A percentile compares a stretch with the other conserved stretches of the same genome.
phyloP scores from a whole-genome alignment of 2,888 invertebrate species.

The Phortica magna region DNA sequence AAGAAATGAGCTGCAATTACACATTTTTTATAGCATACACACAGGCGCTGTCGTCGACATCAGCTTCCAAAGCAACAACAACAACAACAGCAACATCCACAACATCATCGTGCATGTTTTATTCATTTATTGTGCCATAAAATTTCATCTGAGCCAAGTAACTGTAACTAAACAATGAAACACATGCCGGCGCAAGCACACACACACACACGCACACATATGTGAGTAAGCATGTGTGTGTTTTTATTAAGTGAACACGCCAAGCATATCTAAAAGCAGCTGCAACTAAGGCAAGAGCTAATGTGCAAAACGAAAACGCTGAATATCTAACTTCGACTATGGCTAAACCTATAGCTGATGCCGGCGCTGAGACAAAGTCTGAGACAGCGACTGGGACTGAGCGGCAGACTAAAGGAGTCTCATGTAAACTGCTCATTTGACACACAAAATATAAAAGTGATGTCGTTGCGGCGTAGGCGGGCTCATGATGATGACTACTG shows the following conservation, averaged over 20 bases:
- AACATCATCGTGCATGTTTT: conserved; percentile 16
- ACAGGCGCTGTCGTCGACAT: neutral
- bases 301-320: too few species aligned
- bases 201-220: neutral
- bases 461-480: too few species aligned
- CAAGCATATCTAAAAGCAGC: conserved; percentile 12
- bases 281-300: neutral
- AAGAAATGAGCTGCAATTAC: conserved; percentile 53
- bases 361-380: neutral
- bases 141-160: conserved; percentile 14
- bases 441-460: conserved; percentile 46
- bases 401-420: neutral
- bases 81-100: neutral
- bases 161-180: conserved; percentile 32
- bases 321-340: too few species aligned
- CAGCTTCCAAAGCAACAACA: neutral
- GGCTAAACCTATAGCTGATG: neutral
- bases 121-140: conserved; percentile 36
- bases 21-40: conserved; percentile 51
- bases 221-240: neutral
- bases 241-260: conserved; percentile 22
- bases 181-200: neutral
- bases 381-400: neutral
- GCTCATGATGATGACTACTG: too few species aligned
- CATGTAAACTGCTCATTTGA: conserved; percentile 32